phyloP scores from a whole-genome alignment of 2,797 vertebrate genomes.

The Myiothlypis chrysogaster region DNA sequence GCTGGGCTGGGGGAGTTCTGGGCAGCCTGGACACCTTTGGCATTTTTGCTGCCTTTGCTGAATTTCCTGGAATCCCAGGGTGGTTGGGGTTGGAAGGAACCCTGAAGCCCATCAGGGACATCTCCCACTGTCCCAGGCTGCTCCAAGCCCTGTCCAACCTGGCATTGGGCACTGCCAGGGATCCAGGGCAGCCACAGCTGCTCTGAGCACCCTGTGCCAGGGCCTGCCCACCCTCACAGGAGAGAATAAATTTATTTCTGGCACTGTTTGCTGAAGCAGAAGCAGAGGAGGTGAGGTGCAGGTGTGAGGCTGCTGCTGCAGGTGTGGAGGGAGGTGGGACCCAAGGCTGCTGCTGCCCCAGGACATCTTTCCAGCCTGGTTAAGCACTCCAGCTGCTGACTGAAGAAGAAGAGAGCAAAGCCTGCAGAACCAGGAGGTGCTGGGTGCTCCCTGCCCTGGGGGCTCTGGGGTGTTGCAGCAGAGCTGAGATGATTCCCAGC shows the following conservation, averaged over 20 bases:
- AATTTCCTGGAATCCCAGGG: neutral
- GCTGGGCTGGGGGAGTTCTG: neutral
- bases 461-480: neutral
- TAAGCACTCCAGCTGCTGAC: neutral
- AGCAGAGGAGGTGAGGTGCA: neutral
- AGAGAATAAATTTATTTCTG: accelerated
- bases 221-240: neutral
- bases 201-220: neutral
- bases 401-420: neutral
- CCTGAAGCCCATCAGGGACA: neutral
- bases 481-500: accelerated
- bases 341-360: neutral
- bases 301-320: neutral
- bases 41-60: neutral
- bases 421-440: accelerated
- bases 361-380: accelerated
- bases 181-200: neutral
- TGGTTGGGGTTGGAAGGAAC: neutral
- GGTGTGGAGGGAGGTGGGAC: neutral
- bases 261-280: neutral
- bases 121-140: accelerated
- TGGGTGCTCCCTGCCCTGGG: accelerated
- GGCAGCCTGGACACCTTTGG: neutral
- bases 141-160: accelerated
- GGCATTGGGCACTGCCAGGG: neutral